Base-by-base conservation (phyloP, 2,113 vertebrate species). In the Suncus etruscus region DNA sequence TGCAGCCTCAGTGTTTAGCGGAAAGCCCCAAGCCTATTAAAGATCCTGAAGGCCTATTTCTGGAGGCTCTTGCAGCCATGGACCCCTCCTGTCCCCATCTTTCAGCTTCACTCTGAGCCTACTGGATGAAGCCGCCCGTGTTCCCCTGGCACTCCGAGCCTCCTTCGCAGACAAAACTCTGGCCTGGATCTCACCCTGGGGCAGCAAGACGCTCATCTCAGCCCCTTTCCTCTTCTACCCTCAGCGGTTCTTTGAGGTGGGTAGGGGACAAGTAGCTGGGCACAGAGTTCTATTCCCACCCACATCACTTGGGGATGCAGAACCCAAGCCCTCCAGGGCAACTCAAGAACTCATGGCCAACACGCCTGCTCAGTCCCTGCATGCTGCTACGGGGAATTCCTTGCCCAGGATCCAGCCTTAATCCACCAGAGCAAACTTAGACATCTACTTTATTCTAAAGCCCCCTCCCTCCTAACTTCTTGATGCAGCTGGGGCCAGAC, bases 171-270 rank as follows among this genome's bases (percentile, higher is more conserved):
- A 97, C 65, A 83, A 86, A 74, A 96, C 94, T 0, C 84, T 97
- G 86, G 85, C 84, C 29, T 97, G 96, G 94, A 83, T 95, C 51
- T 95, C 89, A 6, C 68, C 70, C 9, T 96, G 96, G 95, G 93
- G 94, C 0, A 47, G 25, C 50, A 95, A 90, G 91, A 91, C 89
- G 45, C 91, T 82, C 31, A 87, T 97, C 87, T 48, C 50, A 0
- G 89, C 93, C 11, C 95, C 95, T 32, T 97, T 97, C 89, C 90
- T 97, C 18, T 97, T 97, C 58, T 72, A 97, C 65, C 94, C 95
- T 0, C 92, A 94, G 78, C 91, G 95, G 16, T 97, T 96, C 94
- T 97, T 97, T 0, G 96, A 97, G 96, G 97, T 97, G 76, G 85
- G 93, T 87, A 78, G 24, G n/a, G 72, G 31, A 10, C 31, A 6